Evolutionary conservation across 2,113 vertebrate species (phyloP), one percentile per base, ranked within the genome.

Genomic region (Suncus etruscus): DNA sequence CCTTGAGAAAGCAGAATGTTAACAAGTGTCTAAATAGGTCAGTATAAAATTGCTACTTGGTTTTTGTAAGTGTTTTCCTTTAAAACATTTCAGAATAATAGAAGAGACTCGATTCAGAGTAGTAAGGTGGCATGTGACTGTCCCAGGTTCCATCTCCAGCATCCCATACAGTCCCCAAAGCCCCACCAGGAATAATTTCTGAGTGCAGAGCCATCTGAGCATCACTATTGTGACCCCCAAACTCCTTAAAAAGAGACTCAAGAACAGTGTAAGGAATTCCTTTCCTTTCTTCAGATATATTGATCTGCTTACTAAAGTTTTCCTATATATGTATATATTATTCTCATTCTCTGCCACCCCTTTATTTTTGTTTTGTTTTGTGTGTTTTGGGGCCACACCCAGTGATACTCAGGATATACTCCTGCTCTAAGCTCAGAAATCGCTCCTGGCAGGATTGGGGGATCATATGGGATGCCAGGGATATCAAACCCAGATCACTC

Each of bases 31-130:
- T 87, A 66, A 86, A 81, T 27, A 63, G 31, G 31, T 45, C n/a
- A 76, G 54, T 54, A 27, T 92, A 68, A 91, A 93, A 90, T 68
- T n/a, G 65, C 63, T 80, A 78, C 79, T 84, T 72, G 27, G 6
- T 87, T 14, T 93, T 78, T 87, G 29, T 81, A 85, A 87, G 72
- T 88, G 24, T 93, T 79, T 89, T 68, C 78, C 82, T 93, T 74
- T 93, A 58, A 85, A 91, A 51, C 85, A 31, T 54, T 54, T 54
- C 54, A 54, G 14, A 54, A 12, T 54, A 78, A 65, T 80, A 48
- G 31, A 92, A 92, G 6, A 87, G 12, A 18, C 50, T 92, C 18
- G 87, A 79, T 39, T 39, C 39, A 39, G 39, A 39, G 39, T 39
- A 39, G 39, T 39, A 39, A 39, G 39, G 39, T 39, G 39, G 39